Evolutionary conservation across 2,113 vertebrate species (phyloP).

Genomic region (Philantomba maxwellii): DNA sequence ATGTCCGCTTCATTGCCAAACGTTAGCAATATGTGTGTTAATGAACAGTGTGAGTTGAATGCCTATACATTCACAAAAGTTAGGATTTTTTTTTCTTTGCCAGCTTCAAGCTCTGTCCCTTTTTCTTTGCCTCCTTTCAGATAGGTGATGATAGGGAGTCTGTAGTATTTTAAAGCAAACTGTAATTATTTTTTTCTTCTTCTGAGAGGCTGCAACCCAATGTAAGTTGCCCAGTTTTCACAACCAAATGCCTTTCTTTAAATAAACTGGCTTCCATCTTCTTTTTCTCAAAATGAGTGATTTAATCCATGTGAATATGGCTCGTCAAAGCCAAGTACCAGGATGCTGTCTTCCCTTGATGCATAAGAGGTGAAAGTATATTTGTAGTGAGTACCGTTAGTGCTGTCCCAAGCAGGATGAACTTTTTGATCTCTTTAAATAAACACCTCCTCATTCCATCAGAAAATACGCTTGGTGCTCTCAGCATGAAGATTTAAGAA

Average conservation of each 20-base stretch:
- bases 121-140: slow-evolving; percentile 49
- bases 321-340: not conserved
- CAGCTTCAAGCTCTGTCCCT: slow-evolving; percentile 59
- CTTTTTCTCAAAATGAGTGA: not conserved
- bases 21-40: slow-evolving; percentile 84
- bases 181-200: not conserved
- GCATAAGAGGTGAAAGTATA: not conserved
- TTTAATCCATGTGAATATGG: not conserved
- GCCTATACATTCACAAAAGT: slow-evolving; percentile 90
- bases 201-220: not conserved
- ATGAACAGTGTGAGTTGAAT: slow-evolving; percentile 85
- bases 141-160: slow-evolving; percentile 8
- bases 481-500: not conserved
- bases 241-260: slow-evolving; percentile 13
- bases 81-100: slow-evolving; percentile 61
- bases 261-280: slow-evolving; percentile 50
- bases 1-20: slow-evolving; percentile 80
- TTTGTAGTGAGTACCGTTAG: not conserved
- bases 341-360: not conserved
- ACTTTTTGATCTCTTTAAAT: not conserved
- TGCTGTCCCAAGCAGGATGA: not conserved
- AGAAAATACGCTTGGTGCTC: not conserved
- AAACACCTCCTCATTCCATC: not conserved
- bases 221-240: slow-evolving; percentile 32
- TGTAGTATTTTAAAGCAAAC: not conserved